A percentile compares a stretch with the other conserved stretches of the same genome.
phyloP scores from a whole-genome alignment of 2,888 invertebrate genomes.

The Nysson spinosus region DNA sequence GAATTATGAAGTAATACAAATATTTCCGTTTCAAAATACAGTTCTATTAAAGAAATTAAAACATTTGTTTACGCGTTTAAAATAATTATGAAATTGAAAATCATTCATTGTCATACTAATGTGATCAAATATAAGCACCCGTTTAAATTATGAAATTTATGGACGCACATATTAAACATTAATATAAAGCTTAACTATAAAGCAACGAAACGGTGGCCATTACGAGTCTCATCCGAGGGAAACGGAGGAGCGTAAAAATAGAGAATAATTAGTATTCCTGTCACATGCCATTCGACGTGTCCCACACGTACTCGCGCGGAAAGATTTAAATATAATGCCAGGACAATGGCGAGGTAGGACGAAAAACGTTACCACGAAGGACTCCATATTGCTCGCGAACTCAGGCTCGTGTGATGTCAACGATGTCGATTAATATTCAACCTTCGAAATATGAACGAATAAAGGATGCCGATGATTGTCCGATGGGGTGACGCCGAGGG shows the following conservation, averaged over 20 bases:
- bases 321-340: slow-evolving; percentile 67
- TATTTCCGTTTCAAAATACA: no score
- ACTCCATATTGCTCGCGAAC: slow-evolving; percentile 24
- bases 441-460: slow-evolving; percentile 22
- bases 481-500: not conserved
- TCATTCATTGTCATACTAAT: no score
- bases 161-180: no score
- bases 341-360: slow-evolving; percentile 58
- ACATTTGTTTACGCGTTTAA: no score
- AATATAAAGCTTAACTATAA: not conserved
- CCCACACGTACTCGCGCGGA: slow-evolving; percentile 33
- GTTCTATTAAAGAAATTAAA: no score
- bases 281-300: slow-evolving; percentile 27
- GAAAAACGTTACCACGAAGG: slow-evolving; percentile 27
- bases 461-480: slow-evolving; percentile 13
- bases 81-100: no score
- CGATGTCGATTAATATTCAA: slow-evolving; percentile 51
- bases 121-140: no score
- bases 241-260: slow-evolving; percentile 18
- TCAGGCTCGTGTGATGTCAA: not conserved
- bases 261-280: slow-evolving; percentile 56
- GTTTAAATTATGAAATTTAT: no score
- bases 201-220: not conserved
- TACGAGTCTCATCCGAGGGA: not conserved
- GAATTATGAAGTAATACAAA: no score